A percentile compares a stretch with the other conserved stretches of the same genome.
Evolutionary conservation across 2,113 vertebrate species (phyloP).

Genomic region (Ranitomeya imitator): DNA sequence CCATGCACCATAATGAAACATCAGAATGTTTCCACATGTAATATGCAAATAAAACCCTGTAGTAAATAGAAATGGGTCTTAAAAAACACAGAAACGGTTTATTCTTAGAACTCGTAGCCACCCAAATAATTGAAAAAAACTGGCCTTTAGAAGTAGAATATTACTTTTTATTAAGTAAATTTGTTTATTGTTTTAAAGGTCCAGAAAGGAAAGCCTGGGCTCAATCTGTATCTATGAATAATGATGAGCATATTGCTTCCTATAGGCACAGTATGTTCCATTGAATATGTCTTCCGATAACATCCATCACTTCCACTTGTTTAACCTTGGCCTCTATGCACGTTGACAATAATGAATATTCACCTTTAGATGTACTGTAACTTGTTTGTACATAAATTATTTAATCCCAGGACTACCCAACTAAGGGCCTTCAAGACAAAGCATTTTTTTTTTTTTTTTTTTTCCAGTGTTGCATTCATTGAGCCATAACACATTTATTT

Average conservation of each 20-base stretch:
- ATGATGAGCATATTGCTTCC: neutral
- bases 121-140: conserved; percentile 5
- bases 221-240: conserved; percentile 1
- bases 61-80: conserved; percentile 17
- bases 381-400: too few species aligned
- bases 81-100: neutral
- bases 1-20: neutral
- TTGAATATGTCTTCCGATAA: neutral
- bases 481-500: too few species aligned
- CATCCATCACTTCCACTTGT: neutral
- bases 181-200: conserved; percentile 13
- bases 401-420: too few species aligned
- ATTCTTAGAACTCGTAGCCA: neutral
- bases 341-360: too few species aligned
- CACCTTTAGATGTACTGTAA: too few species aligned
- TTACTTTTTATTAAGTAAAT: conserved; percentile 35
- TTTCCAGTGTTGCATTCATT: too few species aligned
- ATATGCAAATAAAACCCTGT: conserved; percentile 32
- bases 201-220: conserved; percentile 1
- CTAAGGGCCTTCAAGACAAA: too few species aligned
- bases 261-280: neutral
- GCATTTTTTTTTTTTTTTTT: too few species aligned
- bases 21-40: conserved; percentile 50
- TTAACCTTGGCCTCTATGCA: neutral
- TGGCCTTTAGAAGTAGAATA: neutral